Evolutionary conservation across 2,888 invertebrate species (phyloP).

Genomic region (Noctua fimbriata): DNA sequence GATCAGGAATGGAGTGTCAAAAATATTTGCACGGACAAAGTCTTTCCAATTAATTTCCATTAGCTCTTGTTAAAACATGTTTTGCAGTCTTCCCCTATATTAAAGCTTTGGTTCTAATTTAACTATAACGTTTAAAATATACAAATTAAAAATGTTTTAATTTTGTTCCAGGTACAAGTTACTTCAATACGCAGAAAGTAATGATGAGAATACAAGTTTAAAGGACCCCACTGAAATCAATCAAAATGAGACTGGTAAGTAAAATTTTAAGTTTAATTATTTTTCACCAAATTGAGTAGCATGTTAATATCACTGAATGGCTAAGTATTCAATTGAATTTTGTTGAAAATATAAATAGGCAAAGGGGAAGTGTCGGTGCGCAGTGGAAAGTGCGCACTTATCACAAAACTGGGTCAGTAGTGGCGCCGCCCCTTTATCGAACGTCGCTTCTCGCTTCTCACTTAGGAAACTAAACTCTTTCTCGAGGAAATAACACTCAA

Average conservation of each 20-base stretch:
- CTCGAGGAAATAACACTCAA: conserved; percentile 76
- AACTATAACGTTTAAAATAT: background rate
- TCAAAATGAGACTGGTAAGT: conserved; percentile 88
- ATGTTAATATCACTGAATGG: conserved; percentile 27
- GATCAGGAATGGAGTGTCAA: background rate
- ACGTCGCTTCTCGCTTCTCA: conserved; percentile 75
- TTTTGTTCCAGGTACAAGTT: conserved; percentile 82
- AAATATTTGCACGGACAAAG: background rate
- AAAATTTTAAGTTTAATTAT: conserved; percentile 7
- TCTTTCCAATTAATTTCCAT: background rate
- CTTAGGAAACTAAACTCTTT: conserved; percentile 82
- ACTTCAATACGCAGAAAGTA: conserved; percentile 70
- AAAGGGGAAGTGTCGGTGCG: conserved; percentile 86
- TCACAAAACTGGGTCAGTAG: conserved; percentile 90
- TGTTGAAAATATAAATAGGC: conserved; percentile 82
- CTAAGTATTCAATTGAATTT: conserved; percentile 71
- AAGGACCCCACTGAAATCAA: conserved; percentile 66
- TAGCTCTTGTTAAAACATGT: background rate
- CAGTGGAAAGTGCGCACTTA: conserved; percentile 89
- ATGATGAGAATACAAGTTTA: conserved; percentile 74
- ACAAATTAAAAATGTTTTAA: conserved; percentile 36
- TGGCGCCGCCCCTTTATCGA: conserved; percentile 90
- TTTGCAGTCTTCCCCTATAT: background rate
- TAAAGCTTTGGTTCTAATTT: background rate
- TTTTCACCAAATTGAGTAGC: conserved; percentile 4